Evolutionary conservation across 2,888 invertebrate species (phyloP), one percentile per base, ranked within the genome.

Genomic region (Xanthia icteritia): DNA sequence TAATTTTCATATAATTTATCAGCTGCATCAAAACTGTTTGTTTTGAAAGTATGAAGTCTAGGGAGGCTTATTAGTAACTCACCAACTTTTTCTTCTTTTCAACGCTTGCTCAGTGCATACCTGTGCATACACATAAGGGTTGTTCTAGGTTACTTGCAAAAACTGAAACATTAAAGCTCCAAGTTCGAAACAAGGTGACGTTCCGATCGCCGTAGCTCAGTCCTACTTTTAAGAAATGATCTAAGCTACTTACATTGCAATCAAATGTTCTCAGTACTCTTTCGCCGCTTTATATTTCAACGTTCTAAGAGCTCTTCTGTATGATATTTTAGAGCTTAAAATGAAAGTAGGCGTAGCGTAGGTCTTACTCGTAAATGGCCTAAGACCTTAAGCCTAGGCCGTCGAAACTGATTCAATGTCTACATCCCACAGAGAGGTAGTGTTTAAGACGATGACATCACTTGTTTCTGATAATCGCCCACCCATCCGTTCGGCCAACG

Each of bases 391-490:
- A 79, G 64, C 67, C 79, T 77, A 84, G 73, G 71, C 27, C 69
- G 20, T 61, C 51, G n/a, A 70, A 78, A 77, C 66, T 66, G 67
- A 75, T 76, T 71, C 75, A 66, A 82, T 74, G 69, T 68, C 73
- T 76, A 51, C 82, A 73, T 74, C 81, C 78, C 80, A 83, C 79
- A 72, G 74, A 65, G 67, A 88, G 74, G 65, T 76, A 69, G 72
- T 76, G 74, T 76, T 85, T 73, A 56, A 63, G 27, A 45, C 45
- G 66, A 79, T 88, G 87, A 88, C 81, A 88, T 88, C 87, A 88
- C 68, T 69, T 71, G 71, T 48, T 85, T 80, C 89, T 82, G 87
- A 79, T 80, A 76, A 80, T 84, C 87, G 89, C 87, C 89, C 87
- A 88, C 87, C 83, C 76, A 79, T 79, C 77, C 70, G 78, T 42